Evolutionary conservation across 2,797 vertebrate species (phyloP).

Genomic region (Notolepis coatsorum): DNA sequence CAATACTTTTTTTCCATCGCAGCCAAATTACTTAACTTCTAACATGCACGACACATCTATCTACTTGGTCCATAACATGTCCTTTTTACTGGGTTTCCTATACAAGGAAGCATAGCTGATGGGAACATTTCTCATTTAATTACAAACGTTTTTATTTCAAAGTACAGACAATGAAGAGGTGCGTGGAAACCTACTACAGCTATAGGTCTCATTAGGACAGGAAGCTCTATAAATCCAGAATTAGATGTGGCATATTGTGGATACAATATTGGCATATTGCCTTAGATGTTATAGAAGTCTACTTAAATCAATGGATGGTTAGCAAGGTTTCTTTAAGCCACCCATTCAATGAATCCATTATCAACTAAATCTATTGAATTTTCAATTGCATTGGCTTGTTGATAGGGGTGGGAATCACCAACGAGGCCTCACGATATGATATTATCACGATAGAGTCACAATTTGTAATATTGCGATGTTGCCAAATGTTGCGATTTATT

Average conservation of each 20-base stretch:
- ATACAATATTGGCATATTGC: too few species aligned
- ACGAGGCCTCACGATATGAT: too few species aligned
- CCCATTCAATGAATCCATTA: too few species aligned
- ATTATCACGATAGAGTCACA: too few species aligned
- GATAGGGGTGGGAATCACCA: too few species aligned
- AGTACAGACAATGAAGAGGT: not conserved
- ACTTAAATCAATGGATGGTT: too few species aligned
- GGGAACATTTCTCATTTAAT: constrained; percentile 2
- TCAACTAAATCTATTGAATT: too few species aligned
- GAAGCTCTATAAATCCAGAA: not conserved
- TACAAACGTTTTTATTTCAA: not conserved
- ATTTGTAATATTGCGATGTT: too few species aligned
- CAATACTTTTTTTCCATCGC: constrained; percentile 62
- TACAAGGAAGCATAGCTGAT: not conserved
- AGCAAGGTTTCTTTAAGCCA: too few species aligned
- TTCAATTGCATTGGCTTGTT: too few species aligned
- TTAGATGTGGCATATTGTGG: not conserved
- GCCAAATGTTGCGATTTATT: too few species aligned
- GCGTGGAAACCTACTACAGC: not conserved
- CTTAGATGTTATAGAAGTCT: too few species aligned
- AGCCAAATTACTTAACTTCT: constrained; percentile 64
- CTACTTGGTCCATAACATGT: constrained; percentile 31
- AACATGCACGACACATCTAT: constrained; percentile 27
- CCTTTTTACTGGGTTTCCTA: constrained; percentile 1
- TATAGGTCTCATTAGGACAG: not conserved